These are phyloP conservation scores for Drosophila paulistorum DNA, from an alignment of 1,140 invertebrate genomes.

Conservation along the genomic window DNA sequence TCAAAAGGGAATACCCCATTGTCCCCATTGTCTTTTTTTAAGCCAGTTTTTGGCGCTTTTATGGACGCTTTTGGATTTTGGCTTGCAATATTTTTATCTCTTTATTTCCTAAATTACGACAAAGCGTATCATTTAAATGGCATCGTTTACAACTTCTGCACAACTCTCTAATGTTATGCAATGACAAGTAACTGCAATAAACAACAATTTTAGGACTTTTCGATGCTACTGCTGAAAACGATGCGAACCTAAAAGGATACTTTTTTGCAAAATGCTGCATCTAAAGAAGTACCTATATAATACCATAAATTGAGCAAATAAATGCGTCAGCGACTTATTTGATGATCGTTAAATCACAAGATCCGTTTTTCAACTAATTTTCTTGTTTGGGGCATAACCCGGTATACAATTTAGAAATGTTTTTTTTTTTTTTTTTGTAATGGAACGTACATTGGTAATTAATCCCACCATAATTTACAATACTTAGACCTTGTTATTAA, in stretches of 20 bases:
- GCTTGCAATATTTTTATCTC: background rate
- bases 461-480: constrained; percentile 83
- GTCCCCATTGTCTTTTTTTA: constrained; percentile 37
- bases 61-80: constrained; percentile 32
- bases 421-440: constrained; percentile 36
- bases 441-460: constrained; percentile 77
- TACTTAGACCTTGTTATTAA: constrained; percentile 59
- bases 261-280: background rate
- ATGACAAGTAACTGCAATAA: constrained; percentile 55
- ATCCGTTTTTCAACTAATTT: background rate
- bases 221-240: background rate
- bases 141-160: constrained; percentile 46
- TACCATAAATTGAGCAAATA: background rate
- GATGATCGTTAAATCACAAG: background rate
- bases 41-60: constrained; percentile 38
- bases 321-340: background rate
- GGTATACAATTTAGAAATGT: constrained; percentile 12
- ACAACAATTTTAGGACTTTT: constrained; percentile 39
- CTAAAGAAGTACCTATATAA: background rate
- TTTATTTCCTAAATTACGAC: background rate
- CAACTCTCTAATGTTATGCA: constrained; percentile 50
- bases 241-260: background rate
- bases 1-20: background rate
- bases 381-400: background rate
- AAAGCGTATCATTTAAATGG: constrained; percentile 44